Base-by-base conservation (phyloP, 2,797 vertebrate species). In the Ispidina picta region DNA sequence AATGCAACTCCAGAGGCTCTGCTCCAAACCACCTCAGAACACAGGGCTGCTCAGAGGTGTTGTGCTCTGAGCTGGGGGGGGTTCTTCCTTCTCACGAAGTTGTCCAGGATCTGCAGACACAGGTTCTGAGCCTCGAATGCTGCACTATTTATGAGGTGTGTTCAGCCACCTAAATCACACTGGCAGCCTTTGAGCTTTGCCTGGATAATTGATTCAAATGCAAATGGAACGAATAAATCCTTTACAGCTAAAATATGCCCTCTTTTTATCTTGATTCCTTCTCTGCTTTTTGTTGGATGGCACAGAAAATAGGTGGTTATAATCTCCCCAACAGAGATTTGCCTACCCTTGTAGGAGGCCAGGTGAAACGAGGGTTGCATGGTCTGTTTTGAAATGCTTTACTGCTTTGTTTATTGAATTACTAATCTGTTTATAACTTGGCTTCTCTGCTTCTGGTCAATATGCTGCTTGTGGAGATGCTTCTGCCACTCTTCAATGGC, bases 161-260 rank as follows among this genome's bases (percentile, higher is more conserved):
- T 15, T 91, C 93, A 78, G 83, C 15, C 93, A 84, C 90, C 93
- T 93, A 86, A 88, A 94, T 86, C 94, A 72, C 25, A 3, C 23
- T 91, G 90, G 93, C 91, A 76, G 70, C 1, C 52, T 66, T 76
- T 15, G n/a, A 79, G 88, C 83, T 86, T 71, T 26, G 92, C 68
- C 88, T 68, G 92, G 90, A 26, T 91, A 91, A 95, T 88, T 94
- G 92, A 93, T 94, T 94, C 94, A 85, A 87, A 92, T 89, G 87
- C 81, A 95, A 94, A 94, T 92, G 22, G 94, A 78, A 79, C 33
- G 77, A 81, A 76, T 88, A 95, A 94, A 93, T 92, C 93, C 83
- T 46, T 75, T 66, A 25, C 60, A 33, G 88, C 91, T 92, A 78
- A 89, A 93, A 93, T 88, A 78, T 58, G 55, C 80, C 73, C 63